Evolutionary conservation across 2,888 invertebrate species (phyloP), one percentile per base, ranked within the genome.

Genomic region (Hemaris fuciformis): DNA sequence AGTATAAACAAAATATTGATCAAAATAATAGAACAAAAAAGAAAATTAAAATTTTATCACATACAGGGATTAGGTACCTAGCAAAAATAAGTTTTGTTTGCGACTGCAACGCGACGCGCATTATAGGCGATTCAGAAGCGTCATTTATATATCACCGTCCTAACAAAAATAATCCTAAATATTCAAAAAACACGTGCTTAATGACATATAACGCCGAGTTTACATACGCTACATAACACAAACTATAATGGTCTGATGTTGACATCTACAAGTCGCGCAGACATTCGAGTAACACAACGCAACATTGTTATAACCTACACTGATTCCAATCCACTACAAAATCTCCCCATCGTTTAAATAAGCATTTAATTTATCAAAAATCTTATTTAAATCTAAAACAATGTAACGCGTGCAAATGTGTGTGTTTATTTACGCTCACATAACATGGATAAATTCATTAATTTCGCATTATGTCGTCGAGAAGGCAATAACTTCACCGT

Each of bases 91-190:
- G 10, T 8, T 8, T 22, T 7, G 6, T 27, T 46, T 59, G 63
- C 65, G 63, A 73, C 62, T 72, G 69, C 57, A 73, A 64, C 63
- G 62, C 66, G 70, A 66, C 59, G 65, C 64, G 60, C 70, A 68
- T 64, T 74, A 72, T 71, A 74, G 70, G 76, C 73, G 70, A 74
- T 74, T 70, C 64, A 67, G 61, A 80, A 80, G 78, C 80, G 67
- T 78, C 69, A 77, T 75, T 79, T 75, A 76, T 76, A 75, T 68
- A 69, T 71, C 68, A 65, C 66, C 79, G 72, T 71, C 67, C 77
- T 81, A 84, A 76, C 71, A 61, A 80, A 83, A 81, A 79, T 84
- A 84, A 86, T 61, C 76, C 80, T 84, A 83, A 83, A 76, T 80
- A 78, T 79, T 75, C 72, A 68, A 71, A 53, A 80, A 79, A 82